A percentile compares a stretch with the other conserved stretches of the same genome.
phyloP scores from a whole-genome alignment of 1,140 invertebrate genomes.

The Brachionus manjavacas region DNA sequence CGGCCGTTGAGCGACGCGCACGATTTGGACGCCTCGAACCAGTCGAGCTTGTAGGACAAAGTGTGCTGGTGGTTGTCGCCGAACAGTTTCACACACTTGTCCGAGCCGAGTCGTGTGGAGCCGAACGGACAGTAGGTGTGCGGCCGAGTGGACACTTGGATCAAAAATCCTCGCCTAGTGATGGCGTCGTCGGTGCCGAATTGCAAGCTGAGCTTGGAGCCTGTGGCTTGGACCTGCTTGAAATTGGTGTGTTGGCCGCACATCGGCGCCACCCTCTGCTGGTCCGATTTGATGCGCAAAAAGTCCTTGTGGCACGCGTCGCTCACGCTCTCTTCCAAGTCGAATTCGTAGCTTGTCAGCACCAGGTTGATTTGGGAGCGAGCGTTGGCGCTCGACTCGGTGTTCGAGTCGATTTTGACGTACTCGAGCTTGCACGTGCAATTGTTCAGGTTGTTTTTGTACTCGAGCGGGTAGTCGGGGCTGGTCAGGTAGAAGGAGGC shows the following conservation, averaged over 20 bases:
- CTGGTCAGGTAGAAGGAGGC: slow-evolving; percentile 15
- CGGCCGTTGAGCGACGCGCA: neutral
- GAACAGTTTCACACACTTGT: slow-evolving; percentile 26
- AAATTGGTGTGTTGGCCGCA: neutral
- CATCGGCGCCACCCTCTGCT: neutral
- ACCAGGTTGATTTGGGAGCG: neutral
- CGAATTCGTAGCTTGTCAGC: neutral
- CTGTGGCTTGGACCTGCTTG: neutral
- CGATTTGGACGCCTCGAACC: neutral
- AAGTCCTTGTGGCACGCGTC: slow-evolving; percentile 1
- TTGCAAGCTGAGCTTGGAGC: neutral
- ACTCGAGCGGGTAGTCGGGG: slow-evolving; percentile 23
- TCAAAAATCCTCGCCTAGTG: slow-evolving; percentile 8
- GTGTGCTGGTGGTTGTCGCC: neutral
- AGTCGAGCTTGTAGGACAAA: neutral
- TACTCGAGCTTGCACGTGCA: slow-evolving; percentile 25
- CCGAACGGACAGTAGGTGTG: neutral
- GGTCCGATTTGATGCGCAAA: neutral
- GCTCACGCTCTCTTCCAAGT: neutral
- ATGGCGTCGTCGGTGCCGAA: slow-evolving; percentile 13
- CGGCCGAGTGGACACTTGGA: neutral
- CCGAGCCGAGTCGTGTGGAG: neutral
- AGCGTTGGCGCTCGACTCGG: neutral
- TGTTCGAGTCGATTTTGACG: slow-evolving; percentile 1
- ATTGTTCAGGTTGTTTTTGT: slow-evolving; percentile 1